A percentile compares a stretch with the other conserved stretches of the same genome.
Conservation (phyloP, 1,140 invertebrate genomes). For the Sitodiplosis mosellana region DNA sequence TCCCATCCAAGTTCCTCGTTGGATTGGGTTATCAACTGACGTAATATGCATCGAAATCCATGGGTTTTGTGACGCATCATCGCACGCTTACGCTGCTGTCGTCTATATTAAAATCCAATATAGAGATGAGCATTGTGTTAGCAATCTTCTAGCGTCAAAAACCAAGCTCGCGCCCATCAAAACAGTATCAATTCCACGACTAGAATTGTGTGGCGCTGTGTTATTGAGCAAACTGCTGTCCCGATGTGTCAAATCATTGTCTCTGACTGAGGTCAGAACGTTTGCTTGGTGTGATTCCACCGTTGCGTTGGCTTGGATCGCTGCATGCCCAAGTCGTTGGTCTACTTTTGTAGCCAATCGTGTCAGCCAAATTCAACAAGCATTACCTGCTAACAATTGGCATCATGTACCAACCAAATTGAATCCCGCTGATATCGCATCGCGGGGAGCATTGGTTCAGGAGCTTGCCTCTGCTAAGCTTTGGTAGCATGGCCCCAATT, state of each 20-base stretch:
- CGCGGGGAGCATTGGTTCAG: neutral
- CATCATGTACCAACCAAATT: constrained; percentile 10
- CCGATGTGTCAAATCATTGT: neutral
- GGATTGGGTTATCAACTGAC: constrained; percentile 3
- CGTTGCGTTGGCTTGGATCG: constrained; percentile 16
- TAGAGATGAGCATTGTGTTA: too few species aligned
- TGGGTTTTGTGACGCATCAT: too few species aligned
- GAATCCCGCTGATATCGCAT: constrained; percentile 10
- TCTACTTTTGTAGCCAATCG: constrained; percentile 20
- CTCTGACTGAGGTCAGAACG: neutral
- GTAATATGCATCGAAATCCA: neutral
- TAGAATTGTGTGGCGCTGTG: constrained; percentile 15
- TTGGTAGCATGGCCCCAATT: neutral
- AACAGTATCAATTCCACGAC: constrained; percentile 15
- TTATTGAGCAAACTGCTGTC: neutral
- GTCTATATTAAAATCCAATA: too few species aligned
- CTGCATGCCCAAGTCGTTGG: constrained; percentile 10
- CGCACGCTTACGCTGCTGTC: too few species aligned
- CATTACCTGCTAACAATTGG: constrained; percentile 8
- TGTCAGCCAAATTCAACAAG: constrained; percentile 14
- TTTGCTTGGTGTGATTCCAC: constrained; percentile 15
- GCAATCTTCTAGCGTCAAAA: constrained; percentile 7
- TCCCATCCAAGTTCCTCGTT: constrained; percentile 6
- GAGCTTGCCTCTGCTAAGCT: neutral
- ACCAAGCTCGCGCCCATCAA: constrained; percentile 18